These are phyloP conservation scores for Aphelenchoides besseyi DNA, from an alignment of 1,140 invertebrate species.

Conservation along the genomic window DNA sequence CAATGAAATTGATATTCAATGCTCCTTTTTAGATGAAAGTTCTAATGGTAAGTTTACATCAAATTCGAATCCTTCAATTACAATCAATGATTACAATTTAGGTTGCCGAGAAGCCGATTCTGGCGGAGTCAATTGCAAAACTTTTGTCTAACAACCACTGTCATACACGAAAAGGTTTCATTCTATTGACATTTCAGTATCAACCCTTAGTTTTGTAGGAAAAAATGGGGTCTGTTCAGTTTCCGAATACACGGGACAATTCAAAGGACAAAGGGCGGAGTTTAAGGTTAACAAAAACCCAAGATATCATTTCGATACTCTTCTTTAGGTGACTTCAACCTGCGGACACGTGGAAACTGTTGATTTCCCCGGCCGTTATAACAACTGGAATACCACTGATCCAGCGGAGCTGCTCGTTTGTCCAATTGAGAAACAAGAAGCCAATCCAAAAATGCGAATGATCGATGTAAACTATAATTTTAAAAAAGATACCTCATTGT, in stretches of 20 bases:
- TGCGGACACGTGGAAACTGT: constrained; percentile 95
- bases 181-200: too few relatives aligned
- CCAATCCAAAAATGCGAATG: constrained; percentile 86
- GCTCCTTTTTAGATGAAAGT: constrained; percentile 71
- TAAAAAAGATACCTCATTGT: constrained; percentile 16
- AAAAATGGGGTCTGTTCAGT: constrained; percentile 84
- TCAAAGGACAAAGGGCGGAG: constrained; percentile 69
- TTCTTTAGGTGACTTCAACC: constrained; percentile 93
- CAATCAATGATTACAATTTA: too few relatives aligned
- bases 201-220: too few relatives aligned
- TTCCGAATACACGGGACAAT: constrained; percentile 84
- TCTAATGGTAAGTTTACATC: too few relatives aligned
- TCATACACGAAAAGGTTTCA: constrained; percentile 79
- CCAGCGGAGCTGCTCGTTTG: constrained; percentile 88
- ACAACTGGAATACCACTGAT: constrained; percentile 96
- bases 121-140: constrained; percentile 87
- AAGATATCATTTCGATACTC: background rate
- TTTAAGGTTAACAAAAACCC: too few relatives aligned
- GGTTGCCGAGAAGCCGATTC: constrained; percentile 97
- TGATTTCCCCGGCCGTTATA: constrained; percentile 91
- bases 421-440: constrained; percentile 91
- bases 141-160: constrained; percentile 85
- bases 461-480: constrained; percentile 38
- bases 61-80: too few relatives aligned
- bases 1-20: background rate